phyloP scores from a whole-genome alignment of 1,140 invertebrate genomes.

The Gonatopus flavifemur region DNA sequence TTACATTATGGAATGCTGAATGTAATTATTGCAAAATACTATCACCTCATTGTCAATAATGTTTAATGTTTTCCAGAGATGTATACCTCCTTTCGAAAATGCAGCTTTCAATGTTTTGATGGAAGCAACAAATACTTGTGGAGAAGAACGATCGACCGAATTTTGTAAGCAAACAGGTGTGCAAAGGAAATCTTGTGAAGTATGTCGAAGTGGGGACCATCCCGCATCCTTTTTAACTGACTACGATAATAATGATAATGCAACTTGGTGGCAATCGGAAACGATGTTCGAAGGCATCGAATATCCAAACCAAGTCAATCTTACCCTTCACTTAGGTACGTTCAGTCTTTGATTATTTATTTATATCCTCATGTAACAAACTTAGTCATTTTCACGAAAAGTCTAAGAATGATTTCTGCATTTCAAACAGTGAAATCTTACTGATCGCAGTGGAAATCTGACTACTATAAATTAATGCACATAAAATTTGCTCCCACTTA shows the following conservation, averaged over 20 bases:
- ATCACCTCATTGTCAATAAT: no score
- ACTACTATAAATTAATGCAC: no score
- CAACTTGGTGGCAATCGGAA: slow-evolving; percentile 98
- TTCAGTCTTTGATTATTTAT: no score
- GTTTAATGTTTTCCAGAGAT: slow-evolving; percentile 76
- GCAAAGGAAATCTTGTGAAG: slow-evolving; percentile 59
- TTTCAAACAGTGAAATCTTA: no score
- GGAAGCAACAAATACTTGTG: slow-evolving; percentile 95
- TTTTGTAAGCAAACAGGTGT: slow-evolving; percentile 89
- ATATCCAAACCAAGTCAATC: slow-evolving; percentile 86
- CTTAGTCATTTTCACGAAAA: neutral
- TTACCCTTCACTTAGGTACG: slow-evolving; percentile 87
- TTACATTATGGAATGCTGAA: no score
- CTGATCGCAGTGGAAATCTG: no score
- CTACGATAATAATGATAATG: slow-evolving; percentile 82
- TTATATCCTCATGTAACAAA: no score
- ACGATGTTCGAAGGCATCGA: slow-evolving; percentile 94
- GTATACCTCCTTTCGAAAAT: slow-evolving; percentile 95
- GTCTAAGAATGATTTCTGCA: neutral
- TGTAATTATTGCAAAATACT: no score
- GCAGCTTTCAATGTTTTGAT: slow-evolving; percentile 86
- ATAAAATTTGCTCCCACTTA: no score
- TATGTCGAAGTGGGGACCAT: slow-evolving; percentile 66
- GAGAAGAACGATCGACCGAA: slow-evolving; percentile 71
- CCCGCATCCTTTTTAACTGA: slow-evolving; percentile 86